Percentiles rank a stretch among this genome's conserved stretches.
These are phyloP conservation scores for Tauraco hartlaubi DNA, from an alignment of 2,797 vertebrate genomes.

Conservation along the genomic window DNA sequence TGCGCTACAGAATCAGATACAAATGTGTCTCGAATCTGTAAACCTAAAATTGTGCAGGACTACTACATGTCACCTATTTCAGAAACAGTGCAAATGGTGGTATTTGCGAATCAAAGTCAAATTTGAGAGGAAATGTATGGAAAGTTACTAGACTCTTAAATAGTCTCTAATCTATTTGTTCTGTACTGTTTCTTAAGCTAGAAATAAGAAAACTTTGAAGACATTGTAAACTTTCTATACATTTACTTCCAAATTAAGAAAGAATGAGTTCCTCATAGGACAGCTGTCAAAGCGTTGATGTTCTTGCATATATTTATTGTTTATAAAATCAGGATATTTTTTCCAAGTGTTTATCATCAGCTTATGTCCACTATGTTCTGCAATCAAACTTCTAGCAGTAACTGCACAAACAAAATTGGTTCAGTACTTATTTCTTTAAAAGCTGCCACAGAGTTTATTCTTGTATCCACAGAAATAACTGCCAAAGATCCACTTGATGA, in stretches of 20 bases:
- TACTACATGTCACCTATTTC: neutral
- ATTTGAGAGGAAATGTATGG: neutral
- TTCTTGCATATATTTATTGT: neutral
- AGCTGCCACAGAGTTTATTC: neutral
- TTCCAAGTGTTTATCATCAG: neutral
- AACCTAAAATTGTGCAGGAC: slow-evolving; percentile 57
- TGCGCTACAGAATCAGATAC: slow-evolving; percentile 62
- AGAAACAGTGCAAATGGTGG: slow-evolving; percentile 22
- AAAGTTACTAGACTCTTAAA: neutral
- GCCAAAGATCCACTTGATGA: neutral
- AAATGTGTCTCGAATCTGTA: slow-evolving; percentile 59
- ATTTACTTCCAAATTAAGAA: neutral
- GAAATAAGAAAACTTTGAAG: neutral
- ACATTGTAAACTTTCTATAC: neutral
- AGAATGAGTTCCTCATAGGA: neutral
- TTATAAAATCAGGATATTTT: neutral
- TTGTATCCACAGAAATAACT: neutral
- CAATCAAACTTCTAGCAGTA: neutral
- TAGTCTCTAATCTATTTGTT: neutral
- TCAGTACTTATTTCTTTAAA: neutral
- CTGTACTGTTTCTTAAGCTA: neutral
- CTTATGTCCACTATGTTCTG: neutral
- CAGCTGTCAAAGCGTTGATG: neutral
- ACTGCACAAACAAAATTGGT: neutral
- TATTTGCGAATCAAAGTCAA: slow-evolving; percentile 38